Conservation (phyloP, 2,113 vertebrate genomes). For the Podiceps cristatus region DNA sequence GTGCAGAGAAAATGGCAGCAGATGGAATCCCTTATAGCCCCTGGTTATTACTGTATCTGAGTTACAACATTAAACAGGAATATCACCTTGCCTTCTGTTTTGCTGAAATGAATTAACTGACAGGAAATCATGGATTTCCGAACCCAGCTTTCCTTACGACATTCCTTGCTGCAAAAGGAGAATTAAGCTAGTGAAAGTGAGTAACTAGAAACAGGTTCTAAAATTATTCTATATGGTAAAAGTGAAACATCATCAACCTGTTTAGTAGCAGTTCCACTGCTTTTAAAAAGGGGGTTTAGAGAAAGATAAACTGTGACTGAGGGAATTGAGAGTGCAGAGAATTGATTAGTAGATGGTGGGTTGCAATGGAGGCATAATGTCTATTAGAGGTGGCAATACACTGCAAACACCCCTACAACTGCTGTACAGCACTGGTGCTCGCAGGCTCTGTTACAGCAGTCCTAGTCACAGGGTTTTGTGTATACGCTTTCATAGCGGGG, state of each 20-base stretch:
- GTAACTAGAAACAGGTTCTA: slow-evolving; percentile 69
- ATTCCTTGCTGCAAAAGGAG: slow-evolving; percentile 42
- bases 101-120: slow-evolving; percentile 68
- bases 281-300: neutral
- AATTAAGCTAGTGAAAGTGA: slow-evolving; percentile 5
- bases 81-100: slow-evolving; percentile 61
- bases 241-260: neutral
- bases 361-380: neutral
- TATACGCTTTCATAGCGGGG: fast-evolving
- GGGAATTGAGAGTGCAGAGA: neutral
- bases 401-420: neutral
- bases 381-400: neutral
- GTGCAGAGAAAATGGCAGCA: neutral
- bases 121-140: slow-evolving; percentile 75
- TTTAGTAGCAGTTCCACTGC: neutral
- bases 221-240: neutral
- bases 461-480: fast-evolving
- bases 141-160: slow-evolving; percentile 14
- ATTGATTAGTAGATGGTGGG: neutral
- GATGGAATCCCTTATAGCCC: neutral
- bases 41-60: neutral
- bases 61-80: neutral
- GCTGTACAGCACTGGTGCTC: fast-evolving
- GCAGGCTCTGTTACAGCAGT: fast-evolving
- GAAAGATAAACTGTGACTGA: neutral